These are phyloP conservation scores for Erpornis zantholeuca DNA, from an alignment of 2,113 vertebrate species.

Conservation along the genomic window DNA sequence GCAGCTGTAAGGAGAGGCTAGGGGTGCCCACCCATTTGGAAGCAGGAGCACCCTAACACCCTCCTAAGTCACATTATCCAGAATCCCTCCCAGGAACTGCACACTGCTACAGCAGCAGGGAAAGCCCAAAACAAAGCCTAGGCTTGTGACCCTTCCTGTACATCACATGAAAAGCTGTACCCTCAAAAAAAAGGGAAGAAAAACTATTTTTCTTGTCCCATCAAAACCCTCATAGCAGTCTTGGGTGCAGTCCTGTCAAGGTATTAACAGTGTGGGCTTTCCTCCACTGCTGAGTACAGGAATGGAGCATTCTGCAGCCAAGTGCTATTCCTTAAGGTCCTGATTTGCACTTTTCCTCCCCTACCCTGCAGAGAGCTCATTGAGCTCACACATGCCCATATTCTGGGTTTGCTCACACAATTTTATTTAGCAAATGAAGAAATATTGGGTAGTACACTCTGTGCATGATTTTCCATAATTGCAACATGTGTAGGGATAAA, in stretches of 20 bases:
- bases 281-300: accelerated
- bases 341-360: neutral
- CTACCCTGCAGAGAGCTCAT: neutral
- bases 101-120: neutral
- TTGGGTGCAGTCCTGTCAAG: neutral
- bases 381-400: neutral
- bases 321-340: neutral
- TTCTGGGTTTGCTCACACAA: too few relatives aligned
- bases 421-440: neutral
- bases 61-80: neutral
- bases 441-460: neutral
- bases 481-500: neutral
- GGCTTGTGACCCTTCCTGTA: neutral
- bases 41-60: neutral
- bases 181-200: too few relatives aligned
- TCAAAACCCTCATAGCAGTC: neutral
- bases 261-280: neutral
- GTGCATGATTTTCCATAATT: neutral
- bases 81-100: neutral
- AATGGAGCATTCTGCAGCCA: neutral
- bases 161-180: neutral
- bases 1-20: neutral
- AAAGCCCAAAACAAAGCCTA: neutral
- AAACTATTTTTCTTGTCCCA: neutral
- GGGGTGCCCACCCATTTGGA: neutral